Evolutionary conservation across 2,888 invertebrate genomes (phyloP).

Genomic region (Nudaria mundana): DNA sequence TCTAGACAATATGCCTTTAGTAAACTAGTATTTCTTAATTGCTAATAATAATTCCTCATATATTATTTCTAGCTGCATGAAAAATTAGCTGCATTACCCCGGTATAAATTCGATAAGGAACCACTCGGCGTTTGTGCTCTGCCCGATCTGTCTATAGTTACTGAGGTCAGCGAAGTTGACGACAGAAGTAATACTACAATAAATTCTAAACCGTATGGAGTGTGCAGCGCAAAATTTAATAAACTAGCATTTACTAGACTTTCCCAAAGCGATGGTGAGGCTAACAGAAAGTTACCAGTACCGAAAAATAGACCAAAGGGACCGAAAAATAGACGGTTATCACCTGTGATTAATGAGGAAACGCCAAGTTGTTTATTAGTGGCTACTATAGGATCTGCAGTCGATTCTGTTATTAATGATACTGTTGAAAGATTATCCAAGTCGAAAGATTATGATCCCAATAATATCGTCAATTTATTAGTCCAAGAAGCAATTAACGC

Average conservation of each 20-base stretch:
- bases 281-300: constrained; percentile 9
- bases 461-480: constrained; percentile 52
- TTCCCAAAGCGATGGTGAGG: constrained; percentile 41
- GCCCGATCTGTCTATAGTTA: constrained; percentile 54
- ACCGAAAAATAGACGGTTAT: constrained; percentile 17
- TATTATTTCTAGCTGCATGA: constrained; percentile 57
- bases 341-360: constrained; percentile 37
- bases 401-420: constrained; percentile 52
- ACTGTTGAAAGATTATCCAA: constrained; percentile 48
- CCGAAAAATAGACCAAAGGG: not conserved
- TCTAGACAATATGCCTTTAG: no score
- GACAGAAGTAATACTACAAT: constrained; percentile 35
- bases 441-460: constrained; percentile 37
- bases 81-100: constrained; percentile 51
- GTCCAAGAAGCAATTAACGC: constrained; percentile 50
- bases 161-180: constrained; percentile 53
- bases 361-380: constrained; percentile 44
- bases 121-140: constrained; percentile 40
- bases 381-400: constrained; percentile 48
- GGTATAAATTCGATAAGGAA: constrained; percentile 44
- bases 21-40: no score
- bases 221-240: constrained; percentile 28
- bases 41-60: no score
- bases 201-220: constrained; percentile 37
- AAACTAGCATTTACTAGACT: constrained; percentile 16